Evolutionary conservation across 2,113 vertebrate genomes (phyloP).

Genomic region (Neodon shergylaensis): DNA sequence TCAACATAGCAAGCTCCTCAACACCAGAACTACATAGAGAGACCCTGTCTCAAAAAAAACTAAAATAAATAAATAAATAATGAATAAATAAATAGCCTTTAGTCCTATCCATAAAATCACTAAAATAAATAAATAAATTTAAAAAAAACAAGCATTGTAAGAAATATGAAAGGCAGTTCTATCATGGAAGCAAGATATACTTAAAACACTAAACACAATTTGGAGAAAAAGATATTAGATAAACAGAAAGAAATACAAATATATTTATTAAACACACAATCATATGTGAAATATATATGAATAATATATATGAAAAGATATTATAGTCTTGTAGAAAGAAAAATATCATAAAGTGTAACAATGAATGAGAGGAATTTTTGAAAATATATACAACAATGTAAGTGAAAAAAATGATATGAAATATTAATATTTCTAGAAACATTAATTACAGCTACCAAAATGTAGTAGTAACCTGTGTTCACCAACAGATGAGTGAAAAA

Average conservation of each 20-base stretch:
- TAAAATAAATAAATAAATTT: background rate
- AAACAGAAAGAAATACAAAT: slow-evolving; percentile 7
- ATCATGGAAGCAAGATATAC: background rate
- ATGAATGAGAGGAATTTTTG: background rate
- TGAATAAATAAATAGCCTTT: background rate
- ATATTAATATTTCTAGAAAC: background rate
- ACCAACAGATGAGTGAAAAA: background rate
- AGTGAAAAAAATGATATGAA: background rate
- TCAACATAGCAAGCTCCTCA: background rate
- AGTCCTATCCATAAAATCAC: background rate
- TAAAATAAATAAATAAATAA: background rate
- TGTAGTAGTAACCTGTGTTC: background rate
- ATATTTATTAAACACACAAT: background rate
- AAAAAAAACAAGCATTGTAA: slow-evolving; percentile 4
- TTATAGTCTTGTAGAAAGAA: background rate
- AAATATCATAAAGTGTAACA: background rate
- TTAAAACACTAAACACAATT: background rate
- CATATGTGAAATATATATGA: background rate
- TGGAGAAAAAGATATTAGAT: background rate
- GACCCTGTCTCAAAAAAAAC: background rate
- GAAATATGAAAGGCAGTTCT: background rate
- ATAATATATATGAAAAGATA: background rate
- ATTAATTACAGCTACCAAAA: slow-evolving; percentile 20
- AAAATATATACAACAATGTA: background rate
- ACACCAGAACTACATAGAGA: background rate